Conservation (phyloP, 2,888 invertebrate species). For the Sinohyriopsis cumingii region DNA sequence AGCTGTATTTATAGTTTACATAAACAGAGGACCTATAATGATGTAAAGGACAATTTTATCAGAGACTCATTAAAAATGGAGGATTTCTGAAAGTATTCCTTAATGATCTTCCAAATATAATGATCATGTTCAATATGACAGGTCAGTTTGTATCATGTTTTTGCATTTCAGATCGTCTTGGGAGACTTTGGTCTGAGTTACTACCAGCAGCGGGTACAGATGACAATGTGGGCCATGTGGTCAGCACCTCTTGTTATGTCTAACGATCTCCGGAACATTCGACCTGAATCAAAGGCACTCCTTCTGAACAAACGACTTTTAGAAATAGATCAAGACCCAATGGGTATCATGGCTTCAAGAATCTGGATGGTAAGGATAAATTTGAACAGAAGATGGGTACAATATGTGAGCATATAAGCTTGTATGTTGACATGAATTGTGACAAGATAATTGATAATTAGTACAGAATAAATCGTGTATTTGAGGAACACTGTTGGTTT, state of each 20-base stretch:
- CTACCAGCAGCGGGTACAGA: constrained; percentile 95
- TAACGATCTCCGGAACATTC: constrained; percentile 90
- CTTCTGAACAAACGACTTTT: constrained; percentile 93
- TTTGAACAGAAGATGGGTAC: neutral
- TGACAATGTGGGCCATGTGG: constrained; percentile 96
- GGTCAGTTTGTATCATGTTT: neutral
- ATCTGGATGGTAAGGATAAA: constrained; percentile 69
- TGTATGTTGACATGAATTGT: no score
- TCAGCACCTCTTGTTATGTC: constrained; percentile 97
- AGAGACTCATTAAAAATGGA: no score
- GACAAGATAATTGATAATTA: no score
- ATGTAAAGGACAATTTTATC: no score
- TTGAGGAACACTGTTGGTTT: no score
- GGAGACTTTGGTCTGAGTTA: constrained; percentile 95
- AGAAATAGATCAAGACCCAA: constrained; percentile 91
- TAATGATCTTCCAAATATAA: no score
- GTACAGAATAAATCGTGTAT: no score
- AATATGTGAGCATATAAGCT: no score
- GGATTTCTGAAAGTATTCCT: no score
- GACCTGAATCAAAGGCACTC: constrained; percentile 90
- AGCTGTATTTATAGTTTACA: no score
- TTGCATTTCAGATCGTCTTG: constrained; percentile 83
- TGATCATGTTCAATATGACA: no score
- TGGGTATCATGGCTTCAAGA: constrained; percentile 92
- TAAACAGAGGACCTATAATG: no score